Base-by-base conservation (phyloP, 2,113 vertebrate genomes). In the Phalacrocorax pelagicus region DNA sequence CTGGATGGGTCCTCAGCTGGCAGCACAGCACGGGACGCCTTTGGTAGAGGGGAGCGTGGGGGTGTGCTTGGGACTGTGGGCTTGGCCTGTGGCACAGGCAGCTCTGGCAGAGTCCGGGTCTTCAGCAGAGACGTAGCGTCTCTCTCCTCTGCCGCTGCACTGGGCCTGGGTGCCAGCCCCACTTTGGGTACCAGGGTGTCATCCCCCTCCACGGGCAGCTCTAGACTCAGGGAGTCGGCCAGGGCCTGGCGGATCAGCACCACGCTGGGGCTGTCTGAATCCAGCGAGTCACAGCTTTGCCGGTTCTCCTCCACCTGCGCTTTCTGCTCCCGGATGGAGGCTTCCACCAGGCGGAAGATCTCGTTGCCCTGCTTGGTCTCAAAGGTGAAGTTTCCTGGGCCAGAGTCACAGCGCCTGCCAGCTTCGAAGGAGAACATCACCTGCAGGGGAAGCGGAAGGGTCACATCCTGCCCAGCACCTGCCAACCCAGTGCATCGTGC, bases 371-470 rank as follows among this genome's bases (percentile, higher is more conserved):
- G 98, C 89, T 99, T 98, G 4, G 99, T 99, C 96, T 99, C 99
- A 23, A 99, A 99, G 79, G 99, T 99, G 98, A 99, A 99, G 96
- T 98, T 99, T 8, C 99, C 99, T 0, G 99, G 99, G 32, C 99
- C 99, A 0, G 99, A 99, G 29, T 99, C 98, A 5, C 99, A 99
- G 80, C 99, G 99, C 17, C 99, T 98, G 36, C 99, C 99, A 0
- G 99, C 99, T 97, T 99, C 99, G 1, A 99, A 99, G 3, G 99
- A 99, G 96, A 99, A 99, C 99, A 99, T 99, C 82, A 99, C 99
- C 99, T 99, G 95, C 19, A 62, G 71, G 54, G 55, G n/a, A 86
- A 90, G 40, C 1, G 4, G 46, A 87, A 78, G 12, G 22, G 80
- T 85, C 61, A 91, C 42, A 19, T 59, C 67, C 79, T 34, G 58